Evolutionary conservation across 2,797 vertebrate species (phyloP).

Genomic region (Crax fasciolata): DNA sequence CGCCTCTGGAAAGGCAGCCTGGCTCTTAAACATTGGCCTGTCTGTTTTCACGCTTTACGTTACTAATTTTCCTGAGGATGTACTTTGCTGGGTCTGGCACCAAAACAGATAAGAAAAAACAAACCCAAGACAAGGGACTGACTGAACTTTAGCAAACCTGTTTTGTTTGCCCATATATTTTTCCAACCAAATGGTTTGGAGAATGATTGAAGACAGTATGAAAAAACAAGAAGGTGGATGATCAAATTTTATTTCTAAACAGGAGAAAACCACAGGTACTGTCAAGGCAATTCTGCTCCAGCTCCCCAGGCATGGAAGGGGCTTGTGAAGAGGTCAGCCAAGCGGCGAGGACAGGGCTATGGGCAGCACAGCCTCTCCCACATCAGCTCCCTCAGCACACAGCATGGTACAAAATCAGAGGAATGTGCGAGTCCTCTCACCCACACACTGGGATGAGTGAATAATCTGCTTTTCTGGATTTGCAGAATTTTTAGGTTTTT

Average conservation of each 20-base stretch:
- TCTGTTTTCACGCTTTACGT: not conserved
- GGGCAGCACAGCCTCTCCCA: not conserved
- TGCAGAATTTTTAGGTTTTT: not conserved
- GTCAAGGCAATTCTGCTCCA: not conserved
- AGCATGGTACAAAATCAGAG: rapidly evolving
- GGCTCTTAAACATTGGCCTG: not conserved
- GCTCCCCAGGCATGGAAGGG: rapidly evolving
- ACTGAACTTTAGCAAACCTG: not conserved
- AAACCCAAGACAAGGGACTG: not conserved
- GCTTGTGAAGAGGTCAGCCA: not conserved
- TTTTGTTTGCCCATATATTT: not conserved
- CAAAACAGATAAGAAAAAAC: not conserved
- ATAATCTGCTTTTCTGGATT: not conserved
- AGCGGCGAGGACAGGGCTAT: not conserved
- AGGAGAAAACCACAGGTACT: not conserved
- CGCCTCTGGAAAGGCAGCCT: rapidly evolving
- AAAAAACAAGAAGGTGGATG: not conserved
- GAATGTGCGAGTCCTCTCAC: not conserved
- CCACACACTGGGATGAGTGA: not conserved
- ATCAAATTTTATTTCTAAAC: not conserved
- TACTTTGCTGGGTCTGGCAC: not conserved
- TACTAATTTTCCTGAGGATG: not conserved
- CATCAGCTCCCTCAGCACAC: rapidly evolving
- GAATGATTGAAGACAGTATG: not conserved
- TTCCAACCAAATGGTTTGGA: not conserved